Evolutionary conservation across 2,797 vertebrate genomes (phyloP), one percentile per base, ranked within the genome.

Genomic region (Numenius phaeopus): DNA sequence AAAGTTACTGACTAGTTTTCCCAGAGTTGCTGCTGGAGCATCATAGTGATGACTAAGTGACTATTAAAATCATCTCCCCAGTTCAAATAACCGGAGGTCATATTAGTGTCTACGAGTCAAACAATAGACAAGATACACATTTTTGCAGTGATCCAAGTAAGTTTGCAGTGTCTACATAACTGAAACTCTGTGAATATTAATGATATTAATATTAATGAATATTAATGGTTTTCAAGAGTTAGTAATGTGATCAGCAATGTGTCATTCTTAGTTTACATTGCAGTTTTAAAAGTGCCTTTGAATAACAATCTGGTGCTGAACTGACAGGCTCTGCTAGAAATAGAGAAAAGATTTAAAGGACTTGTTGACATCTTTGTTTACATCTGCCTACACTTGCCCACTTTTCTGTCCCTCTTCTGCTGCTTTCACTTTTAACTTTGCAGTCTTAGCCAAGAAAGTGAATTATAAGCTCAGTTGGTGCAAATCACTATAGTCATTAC

Each of bases 381-480:
- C 30, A 85, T 47, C 22, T 1, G 1, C 24, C 42, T 59, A 14
- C 77, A 49, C 7, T 73, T 82, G 27, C 7, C 10, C 8, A 49
- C 30, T 79, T 87, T 77, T 37, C 59, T 10, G 47, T 3, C 14
- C 65, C 49, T 39, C 14, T 79, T 80, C 52, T 55, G 19, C 80
- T 83, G 20, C 29, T 59, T 84, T 84, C 42, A 42, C 12, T 84
- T 92, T 70, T 46, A 83, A 52, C 52, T 49, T 92, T 87, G 77
- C n/a, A 55, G 11, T 77, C 37, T 71, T 61, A 77, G 23, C 29
- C 21, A 83, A 92, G 83, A 79, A 80, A 80, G 29, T 83, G 39
- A 92, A 86, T 88, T 96, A 72, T 84, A 72, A 92, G 30, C n/a
- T 92, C 83, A 90, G 70, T 8, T 88, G 52, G 58, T 9, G 72